Percentiles rank a stretch among this genome's conserved stretches.
Evolutionary conservation across 2,113 vertebrate genomes (phyloP).

Genomic region (Falco punctatus): DNA sequence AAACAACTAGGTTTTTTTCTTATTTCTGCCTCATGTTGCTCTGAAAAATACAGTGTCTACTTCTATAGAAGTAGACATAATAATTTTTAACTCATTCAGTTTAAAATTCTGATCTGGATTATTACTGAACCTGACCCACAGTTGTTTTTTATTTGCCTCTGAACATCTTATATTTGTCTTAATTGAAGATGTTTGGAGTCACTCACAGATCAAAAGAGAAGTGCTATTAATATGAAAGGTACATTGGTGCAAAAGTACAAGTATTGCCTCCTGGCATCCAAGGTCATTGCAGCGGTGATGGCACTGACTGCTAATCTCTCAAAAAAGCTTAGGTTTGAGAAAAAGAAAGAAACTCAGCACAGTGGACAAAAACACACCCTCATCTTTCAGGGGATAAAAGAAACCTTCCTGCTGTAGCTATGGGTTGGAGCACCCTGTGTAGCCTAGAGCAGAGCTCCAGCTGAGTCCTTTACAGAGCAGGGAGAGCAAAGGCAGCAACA

Average conservation of each 20-base stretch:
- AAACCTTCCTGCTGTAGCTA: background rate
- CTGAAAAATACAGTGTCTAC: background rate
- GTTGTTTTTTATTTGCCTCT: background rate
- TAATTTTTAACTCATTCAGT: background rate
- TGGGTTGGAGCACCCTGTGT: background rate
- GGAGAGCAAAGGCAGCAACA: background rate
- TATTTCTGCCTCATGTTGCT: background rate
- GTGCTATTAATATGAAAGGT: background rate
- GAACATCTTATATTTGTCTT: background rate
- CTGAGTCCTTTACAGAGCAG: accelerated
- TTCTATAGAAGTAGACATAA: background rate
- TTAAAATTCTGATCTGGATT: background rate
- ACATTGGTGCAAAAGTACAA: background rate
- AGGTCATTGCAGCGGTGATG: background rate
- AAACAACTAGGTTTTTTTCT: background rate
- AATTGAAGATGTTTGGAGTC: background rate
- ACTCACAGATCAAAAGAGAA: background rate
- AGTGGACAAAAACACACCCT: background rate
- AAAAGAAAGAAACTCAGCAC: background rate
- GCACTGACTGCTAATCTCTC: background rate
- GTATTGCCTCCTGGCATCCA: background rate
- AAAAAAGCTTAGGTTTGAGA: background rate
- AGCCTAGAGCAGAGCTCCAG: background rate
- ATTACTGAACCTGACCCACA: background rate
- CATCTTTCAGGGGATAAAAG: background rate